Percentiles rank a stretch among this genome's conserved stretches.
These are phyloP conservation scores for Cacatua alba DNA, from an alignment of 2,113 vertebrate genomes.

Conservation along the genomic window DNA sequence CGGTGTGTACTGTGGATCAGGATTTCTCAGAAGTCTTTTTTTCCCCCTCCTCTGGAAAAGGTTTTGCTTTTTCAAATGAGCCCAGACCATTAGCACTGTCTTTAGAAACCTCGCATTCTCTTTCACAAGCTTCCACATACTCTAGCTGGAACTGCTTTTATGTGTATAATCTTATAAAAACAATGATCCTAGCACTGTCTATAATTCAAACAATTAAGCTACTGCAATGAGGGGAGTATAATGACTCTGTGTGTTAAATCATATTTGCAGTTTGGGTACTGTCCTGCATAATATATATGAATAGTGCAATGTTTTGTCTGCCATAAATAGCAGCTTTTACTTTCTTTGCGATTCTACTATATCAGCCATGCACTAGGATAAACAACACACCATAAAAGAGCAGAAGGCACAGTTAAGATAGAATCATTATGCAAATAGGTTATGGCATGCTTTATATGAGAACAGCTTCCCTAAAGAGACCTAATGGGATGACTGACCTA, in stretches of 20 bases:
- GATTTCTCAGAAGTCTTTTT: not conserved
- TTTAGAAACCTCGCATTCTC: not conserved
- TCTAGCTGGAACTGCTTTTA: not conserved
- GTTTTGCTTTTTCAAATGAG: not conserved
- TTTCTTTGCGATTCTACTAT: slow-evolving; percentile 62
- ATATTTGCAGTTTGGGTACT: slow-evolving; percentile 51
- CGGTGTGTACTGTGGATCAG: not conserved
- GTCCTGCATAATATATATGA: slow-evolving; percentile 57
- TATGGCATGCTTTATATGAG: slow-evolving; percentile 78
- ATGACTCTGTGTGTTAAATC: slow-evolving; percentile 22
- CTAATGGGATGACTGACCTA: slow-evolving; percentile 81
- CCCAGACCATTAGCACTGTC: not conserved
- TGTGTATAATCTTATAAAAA: not conserved
- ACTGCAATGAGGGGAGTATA: not conserved
- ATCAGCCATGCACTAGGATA: slow-evolving; percentile 71
- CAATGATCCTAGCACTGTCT: not conserved
- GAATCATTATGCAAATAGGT: slow-evolving; percentile 81
- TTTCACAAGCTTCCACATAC: not conserved
- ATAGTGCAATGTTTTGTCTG: slow-evolving; percentile 42
- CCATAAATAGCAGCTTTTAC: slow-evolving; percentile 71
- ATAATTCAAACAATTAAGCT: slow-evolving; percentile 48
- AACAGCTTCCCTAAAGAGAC: slow-evolving; percentile 78
- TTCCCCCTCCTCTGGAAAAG: not conserved
- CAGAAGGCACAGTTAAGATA: slow-evolving; percentile 79
- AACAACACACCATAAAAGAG: slow-evolving; percentile 78